Conservation (phyloP, 35 echinoderm and acorn worm genomes). For the Diadema setosum region DNA sequence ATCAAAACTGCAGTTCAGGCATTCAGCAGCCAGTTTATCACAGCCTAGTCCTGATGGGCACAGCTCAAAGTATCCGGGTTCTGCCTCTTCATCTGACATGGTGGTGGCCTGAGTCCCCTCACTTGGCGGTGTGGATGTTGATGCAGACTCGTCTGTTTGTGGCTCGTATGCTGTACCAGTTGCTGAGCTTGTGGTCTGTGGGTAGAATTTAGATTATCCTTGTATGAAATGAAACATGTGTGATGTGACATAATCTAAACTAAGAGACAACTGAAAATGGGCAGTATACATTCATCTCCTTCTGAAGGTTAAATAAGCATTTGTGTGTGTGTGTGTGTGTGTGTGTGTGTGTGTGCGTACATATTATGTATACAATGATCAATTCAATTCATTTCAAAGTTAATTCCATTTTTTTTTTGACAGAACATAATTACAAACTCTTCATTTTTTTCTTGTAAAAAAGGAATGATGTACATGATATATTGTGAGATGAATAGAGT, state of each 20-base stretch:
- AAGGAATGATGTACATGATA: too few species aligned
- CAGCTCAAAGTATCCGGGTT: not conserved
- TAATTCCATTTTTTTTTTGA: too few species aligned
- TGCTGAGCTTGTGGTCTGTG: not conserved
- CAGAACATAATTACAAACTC: too few species aligned
- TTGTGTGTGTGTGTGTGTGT: too few species aligned
- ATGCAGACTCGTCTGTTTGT: not conserved
- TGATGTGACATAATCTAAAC: not conserved
- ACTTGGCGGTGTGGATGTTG: not conserved
- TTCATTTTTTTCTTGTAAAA: too few species aligned
- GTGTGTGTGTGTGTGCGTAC: too few species aligned
- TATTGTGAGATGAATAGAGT: too few species aligned
- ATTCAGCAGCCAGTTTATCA: constrained; percentile 50
- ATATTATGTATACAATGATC: too few species aligned
- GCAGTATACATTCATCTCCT: too few species aligned
- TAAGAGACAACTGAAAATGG: not conserved
- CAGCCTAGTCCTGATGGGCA: constrained; percentile 48
- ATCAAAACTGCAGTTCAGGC: constrained; percentile 66
- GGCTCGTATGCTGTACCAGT: not conserved
- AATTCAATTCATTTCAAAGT: too few species aligned
- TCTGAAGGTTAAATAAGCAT: too few species aligned
- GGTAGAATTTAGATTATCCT: not conserved
- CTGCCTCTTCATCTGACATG: not conserved
- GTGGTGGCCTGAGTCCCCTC: not conserved
- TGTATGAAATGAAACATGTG: not conserved